Evolutionary conservation across 2,113 vertebrate species (phyloP).

Genomic region (Cyanoliseus patagonus): DNA sequence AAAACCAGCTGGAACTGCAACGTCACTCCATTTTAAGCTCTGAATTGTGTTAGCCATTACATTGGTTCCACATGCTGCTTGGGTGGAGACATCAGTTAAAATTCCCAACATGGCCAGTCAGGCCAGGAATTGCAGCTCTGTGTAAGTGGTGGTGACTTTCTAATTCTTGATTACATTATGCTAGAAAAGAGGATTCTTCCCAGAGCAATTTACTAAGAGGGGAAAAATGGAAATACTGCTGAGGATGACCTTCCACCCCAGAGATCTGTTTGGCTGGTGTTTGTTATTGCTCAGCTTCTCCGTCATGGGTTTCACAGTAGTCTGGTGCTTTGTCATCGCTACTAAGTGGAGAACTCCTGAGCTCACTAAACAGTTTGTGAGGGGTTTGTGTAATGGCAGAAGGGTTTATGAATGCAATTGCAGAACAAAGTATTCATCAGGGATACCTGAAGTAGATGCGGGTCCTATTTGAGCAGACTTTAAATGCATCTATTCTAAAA

Average conservation of each 20-base stretch:
- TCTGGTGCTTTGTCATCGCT: slow-evolving; percentile 1
- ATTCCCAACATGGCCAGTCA: neutral
- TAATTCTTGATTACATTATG: slow-evolving; percentile 27
- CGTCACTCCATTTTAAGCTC: slow-evolving; percentile 61
- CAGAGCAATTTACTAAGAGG: slow-evolving; percentile 26
- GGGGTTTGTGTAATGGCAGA: neutral
- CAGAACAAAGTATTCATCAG: neutral
- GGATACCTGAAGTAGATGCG: neutral
- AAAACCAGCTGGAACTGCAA: slow-evolving; percentile 14
- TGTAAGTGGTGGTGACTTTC: slow-evolving; percentile 37
- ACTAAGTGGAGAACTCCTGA: slow-evolving; percentile 27
- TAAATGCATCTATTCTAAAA: neutral
- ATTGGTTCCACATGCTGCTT: slow-evolving; percentile 25
- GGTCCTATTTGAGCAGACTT: neutral
- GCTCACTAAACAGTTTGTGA: slow-evolving; percentile 1
- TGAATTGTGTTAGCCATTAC: slow-evolving; percentile 59
- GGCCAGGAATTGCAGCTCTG: slow-evolving; percentile 50
- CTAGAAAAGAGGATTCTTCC: slow-evolving; percentile 25
- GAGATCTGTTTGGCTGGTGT: slow-evolving; percentile 22
- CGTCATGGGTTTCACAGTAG: neutral
- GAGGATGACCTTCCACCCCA: slow-evolving; percentile 47
- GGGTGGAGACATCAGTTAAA: slow-evolving; percentile 53
- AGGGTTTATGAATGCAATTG: neutral
- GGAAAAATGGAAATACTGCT: neutral
- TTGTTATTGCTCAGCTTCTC: slow-evolving; percentile 55